Evolutionary conservation across 2,113 vertebrate species (phyloP).

Genomic region (Crotalus viridis): DNA sequence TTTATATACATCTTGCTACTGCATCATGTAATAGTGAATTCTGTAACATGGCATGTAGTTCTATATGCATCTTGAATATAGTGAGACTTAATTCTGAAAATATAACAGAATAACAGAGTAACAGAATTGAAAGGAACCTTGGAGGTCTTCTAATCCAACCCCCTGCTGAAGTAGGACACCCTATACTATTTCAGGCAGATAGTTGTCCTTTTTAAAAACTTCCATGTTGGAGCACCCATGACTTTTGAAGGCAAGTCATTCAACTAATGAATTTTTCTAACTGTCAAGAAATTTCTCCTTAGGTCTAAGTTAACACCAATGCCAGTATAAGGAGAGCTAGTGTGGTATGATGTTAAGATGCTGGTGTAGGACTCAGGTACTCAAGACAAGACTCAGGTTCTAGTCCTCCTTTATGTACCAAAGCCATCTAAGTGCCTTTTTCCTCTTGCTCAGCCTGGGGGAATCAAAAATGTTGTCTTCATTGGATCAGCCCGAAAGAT

Average conservation of each 20-base stretch:
- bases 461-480: neutral
- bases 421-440: neutral
- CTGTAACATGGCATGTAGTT: neutral
- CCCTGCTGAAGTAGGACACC: neutral
- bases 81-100: too few relatives aligned
- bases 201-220: neutral
- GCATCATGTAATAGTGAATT: neutral
- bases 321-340: neutral
- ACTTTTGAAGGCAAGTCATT: neutral
- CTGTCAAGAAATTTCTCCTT: neutral
- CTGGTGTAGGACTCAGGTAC: neutral
- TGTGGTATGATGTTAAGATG: neutral
- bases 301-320: neutral
- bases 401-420: neutral
- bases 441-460: neutral
- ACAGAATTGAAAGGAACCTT: too few relatives aligned
- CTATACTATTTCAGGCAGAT: neutral
- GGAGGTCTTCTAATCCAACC: neutral
- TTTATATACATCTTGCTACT: neutral
- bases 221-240: neutral
- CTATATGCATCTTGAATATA: neutral
- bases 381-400: neutral
- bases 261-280: neutral
- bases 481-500: neutral
- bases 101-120: too few relatives aligned